Conservation (phyloP, 2,113 vertebrate species). For the Jacana jacana region DNA sequence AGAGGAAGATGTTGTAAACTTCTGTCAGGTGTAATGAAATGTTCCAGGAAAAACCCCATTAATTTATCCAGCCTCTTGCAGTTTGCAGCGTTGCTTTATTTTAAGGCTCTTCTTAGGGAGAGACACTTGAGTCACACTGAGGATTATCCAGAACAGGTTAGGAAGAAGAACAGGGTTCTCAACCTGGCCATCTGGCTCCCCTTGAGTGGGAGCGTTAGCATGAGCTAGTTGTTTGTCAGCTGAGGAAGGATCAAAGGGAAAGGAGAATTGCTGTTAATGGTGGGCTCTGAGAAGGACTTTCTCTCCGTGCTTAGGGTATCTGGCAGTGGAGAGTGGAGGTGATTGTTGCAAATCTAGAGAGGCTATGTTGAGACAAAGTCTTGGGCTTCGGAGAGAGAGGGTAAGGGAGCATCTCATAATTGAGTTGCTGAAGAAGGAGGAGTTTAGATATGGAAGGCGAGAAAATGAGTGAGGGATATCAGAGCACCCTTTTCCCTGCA, state of each 20-base stretch:
- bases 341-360: not conserved
- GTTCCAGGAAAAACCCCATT: not conserved
- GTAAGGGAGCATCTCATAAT: not conserved
- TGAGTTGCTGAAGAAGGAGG: not conserved
- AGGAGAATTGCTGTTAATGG: not conserved
- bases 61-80: not conserved
- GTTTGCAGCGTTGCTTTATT: not conserved
- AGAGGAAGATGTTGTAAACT: not conserved
- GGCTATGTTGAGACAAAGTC: not conserved
- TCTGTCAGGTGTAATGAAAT: not conserved
- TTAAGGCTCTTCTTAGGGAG: not conserved
- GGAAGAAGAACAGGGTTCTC: not conserved
- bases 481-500: not conserved
- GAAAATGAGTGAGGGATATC: not conserved
- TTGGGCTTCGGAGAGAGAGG: not conserved
- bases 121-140: not conserved
- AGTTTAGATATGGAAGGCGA: not conserved
- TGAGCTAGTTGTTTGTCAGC: conserved; percentile 30
- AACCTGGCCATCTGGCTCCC: not conserved
- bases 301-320: not conserved
- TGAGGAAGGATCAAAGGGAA: not conserved
- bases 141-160: not conserved
- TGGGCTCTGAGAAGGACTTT: not conserved
- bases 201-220: not conserved
- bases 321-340: not conserved